Percentiles rank a stretch among this genome's conserved stretches.
phyloP scores from a whole-genome alignment of 2,797 vertebrate species.

The Premnoplex brunnescens region DNA sequence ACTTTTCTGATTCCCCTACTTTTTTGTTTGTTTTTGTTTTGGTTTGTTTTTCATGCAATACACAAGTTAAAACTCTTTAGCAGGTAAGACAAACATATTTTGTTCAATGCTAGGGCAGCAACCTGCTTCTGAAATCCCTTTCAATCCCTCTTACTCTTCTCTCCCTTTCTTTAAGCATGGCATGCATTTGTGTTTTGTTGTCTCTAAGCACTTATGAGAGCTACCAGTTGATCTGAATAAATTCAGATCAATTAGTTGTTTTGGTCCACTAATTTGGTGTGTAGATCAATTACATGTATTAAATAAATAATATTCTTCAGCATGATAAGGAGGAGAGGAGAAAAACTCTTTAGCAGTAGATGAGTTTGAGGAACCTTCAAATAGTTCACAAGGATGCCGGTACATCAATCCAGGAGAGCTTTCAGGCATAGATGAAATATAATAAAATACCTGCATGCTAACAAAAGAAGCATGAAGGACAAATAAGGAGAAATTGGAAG shows the following conservation, averaged over 20 bases:
- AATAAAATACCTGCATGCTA: conserved; percentile 25
- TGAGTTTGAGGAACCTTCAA: not conserved
- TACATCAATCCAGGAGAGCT: not conserved
- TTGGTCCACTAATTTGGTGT: not conserved
- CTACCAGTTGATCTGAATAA: not conserved
- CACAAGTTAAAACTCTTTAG: not conserved
- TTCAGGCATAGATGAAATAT: conserved; percentile 20
- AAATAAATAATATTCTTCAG: not conserved
- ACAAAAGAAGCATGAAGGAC: conserved; percentile 30
- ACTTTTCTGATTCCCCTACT: not conserved
- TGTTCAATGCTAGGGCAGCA: fast-evolving
- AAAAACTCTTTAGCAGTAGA: not conserved
- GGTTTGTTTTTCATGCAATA: not conserved
- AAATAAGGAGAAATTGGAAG: conserved; percentile 37
- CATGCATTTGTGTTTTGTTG: not conserved
- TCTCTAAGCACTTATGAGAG: not conserved
- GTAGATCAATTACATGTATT: not conserved
- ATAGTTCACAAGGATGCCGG: not conserved
- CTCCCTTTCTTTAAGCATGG: fast-evolving
- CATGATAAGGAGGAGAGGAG: not conserved
- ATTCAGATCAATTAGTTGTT: not conserved
- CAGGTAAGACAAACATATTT: not conserved
- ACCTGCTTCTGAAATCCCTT: not conserved
- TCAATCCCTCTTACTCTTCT: not conserved
- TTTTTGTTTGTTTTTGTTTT: not conserved